Evolutionary conservation across 2,797 vertebrate genomes (phyloP), one percentile per base, ranked within the genome.

Genomic region (Sciurus carolinensis): DNA sequence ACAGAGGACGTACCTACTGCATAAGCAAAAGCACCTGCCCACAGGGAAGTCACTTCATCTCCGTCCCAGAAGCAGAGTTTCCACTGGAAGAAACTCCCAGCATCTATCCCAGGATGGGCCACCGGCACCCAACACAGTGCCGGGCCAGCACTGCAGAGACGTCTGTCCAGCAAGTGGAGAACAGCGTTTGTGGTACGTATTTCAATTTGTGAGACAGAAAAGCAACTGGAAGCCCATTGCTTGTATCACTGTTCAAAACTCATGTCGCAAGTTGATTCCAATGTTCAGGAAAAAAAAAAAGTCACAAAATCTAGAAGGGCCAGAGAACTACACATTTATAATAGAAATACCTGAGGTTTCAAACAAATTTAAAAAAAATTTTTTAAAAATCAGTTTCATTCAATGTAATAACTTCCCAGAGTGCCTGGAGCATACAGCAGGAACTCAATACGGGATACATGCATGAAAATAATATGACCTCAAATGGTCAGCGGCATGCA

Each of bases 41-140:
- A 69, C 39, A 39, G 39, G 39, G 39, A 39, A 39, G 30, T 0
- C 11, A 62, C 39, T 66, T 66, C 5, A 50, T 54, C 22, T 62
- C 17, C 50, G 33, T 4, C n/a, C 54, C 1, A 97, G 96, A 96
- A 95, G 86, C 94, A 97, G 97, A 97, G 95, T 77, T 97, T 95
- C 90, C 92, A 80, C 59, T 92, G 67, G 59, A 97, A 92, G 66
- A 95, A 90, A 95, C 84, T 69, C 95, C 89, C 33, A 94, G 0
- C 5, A 85, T 33, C 90, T 95, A 80, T 67, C 90, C 28, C 14
- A 95, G 73, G 94, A 96, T 13, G 96, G 81, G 87, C 87, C 88
- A 86, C 30, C 7, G n/a, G 7, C 12, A 88, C 91, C 47, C 54
- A 44, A 36, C 18, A 97, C 84, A 96, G 87, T 83, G 83, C 94